Percentiles rank a stretch among this genome's conserved stretches.
Conservation (phyloP, 2,888 invertebrate genomes). For the Zelleria hepariella region DNA sequence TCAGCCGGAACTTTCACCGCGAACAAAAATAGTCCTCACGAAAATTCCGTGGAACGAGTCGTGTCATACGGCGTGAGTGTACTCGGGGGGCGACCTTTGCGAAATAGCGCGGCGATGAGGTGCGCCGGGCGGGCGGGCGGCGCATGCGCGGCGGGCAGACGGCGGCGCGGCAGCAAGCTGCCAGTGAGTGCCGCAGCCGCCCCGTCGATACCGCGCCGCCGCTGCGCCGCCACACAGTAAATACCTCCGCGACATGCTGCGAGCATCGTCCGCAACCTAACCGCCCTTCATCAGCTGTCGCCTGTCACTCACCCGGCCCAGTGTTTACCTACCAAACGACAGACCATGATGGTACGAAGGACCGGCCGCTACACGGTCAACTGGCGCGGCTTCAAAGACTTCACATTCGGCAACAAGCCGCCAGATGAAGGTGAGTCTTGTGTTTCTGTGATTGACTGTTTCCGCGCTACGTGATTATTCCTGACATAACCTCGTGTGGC, state of each 20-base stretch:
- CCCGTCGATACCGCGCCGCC: slow-evolving; percentile 37
- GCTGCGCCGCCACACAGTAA: slow-evolving; percentile 24
- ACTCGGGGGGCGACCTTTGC: slow-evolving; percentile 15
- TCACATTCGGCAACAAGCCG: slow-evolving; percentile 58
- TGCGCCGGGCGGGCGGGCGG: slow-evolving; percentile 34
- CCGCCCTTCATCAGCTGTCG: neutral
- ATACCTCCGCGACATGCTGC: slow-evolving; percentile 18
- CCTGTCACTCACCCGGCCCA: neutral
- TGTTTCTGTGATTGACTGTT: neutral
- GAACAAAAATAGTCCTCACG: neutral
- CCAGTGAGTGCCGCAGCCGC: neutral
- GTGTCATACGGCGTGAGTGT: neutral
- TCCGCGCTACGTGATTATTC: neutral
- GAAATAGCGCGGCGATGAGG: slow-evolving; percentile 21
- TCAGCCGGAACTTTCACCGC: neutral
- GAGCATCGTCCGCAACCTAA: slow-evolving; percentile 6
- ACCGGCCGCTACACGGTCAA: slow-evolving; percentile 68
- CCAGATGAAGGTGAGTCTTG: slow-evolving; percentile 57
- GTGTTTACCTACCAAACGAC: neutral
- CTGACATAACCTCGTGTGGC: neutral
- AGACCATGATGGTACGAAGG: slow-evolving; percentile 63
- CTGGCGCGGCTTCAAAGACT: slow-evolving; percentile 66
- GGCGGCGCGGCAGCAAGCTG: slow-evolving; percentile 26
- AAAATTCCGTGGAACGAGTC: neutral
- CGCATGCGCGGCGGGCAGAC: slow-evolving; percentile 23